Evolutionary conservation across 1,140 invertebrate genomes (phyloP), one percentile per base, ranked within the genome.

Genomic region (Dermatophagoides farinae): DNA sequence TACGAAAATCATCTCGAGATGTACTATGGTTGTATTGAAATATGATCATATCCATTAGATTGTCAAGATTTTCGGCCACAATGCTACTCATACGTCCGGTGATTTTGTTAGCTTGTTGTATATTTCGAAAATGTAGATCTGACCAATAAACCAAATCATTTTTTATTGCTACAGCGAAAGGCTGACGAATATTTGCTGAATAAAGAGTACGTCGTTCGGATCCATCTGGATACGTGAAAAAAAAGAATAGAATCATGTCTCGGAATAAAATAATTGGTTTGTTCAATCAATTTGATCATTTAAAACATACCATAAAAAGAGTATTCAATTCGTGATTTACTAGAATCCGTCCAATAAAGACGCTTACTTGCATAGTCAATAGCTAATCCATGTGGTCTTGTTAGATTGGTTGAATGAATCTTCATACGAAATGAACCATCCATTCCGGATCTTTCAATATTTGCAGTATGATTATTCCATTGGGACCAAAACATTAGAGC

Each of bases 281-380:
- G 1, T 47, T 18, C 22, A 4, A 66, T 49, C 64, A 85, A 83
- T 44, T 53, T 40, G 12, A 77, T 72, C 12, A 90, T 74, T 59
- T 86, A 80, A 0, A 78, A 77, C 0, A 90, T 90, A 72, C 95
- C 86, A 78, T 88, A 82, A 67, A 87, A 84, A 49, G 84, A 79
- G 41, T 84, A 79, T 74, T 98, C 93, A 66, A 98, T 95, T 70
- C 84, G 92, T 68, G 96, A 88, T 6, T 81, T 82, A 67, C 87
- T 85, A 0, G 86, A 89, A 71, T 97, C 93, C 64, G 88, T 88
- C 85, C 92, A 97, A 70, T 96, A 97, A 0, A 97, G 76, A 62
- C 85, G 85, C 65, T 78, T 78, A 10, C 79, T 79, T 0, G 82
- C 77, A 9, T 84, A 78, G 71, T 97, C 95, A 16, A 98, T 70